Evolutionary conservation across 2,797 vertebrate genomes (phyloP), one percentile per base, ranked within the genome.

Genomic region (Sternotherus odoratus): DNA sequence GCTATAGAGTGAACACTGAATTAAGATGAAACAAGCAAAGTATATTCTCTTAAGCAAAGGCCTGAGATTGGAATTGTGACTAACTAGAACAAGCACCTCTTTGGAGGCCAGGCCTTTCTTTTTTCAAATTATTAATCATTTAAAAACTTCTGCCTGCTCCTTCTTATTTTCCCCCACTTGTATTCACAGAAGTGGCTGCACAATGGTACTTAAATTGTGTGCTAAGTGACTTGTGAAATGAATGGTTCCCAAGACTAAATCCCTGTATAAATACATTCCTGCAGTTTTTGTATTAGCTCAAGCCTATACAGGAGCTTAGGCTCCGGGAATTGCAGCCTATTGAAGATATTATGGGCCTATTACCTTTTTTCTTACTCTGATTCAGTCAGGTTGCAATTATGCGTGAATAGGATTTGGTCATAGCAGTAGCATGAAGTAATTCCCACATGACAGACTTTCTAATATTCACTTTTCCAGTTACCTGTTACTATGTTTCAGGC

Each of bases 1-100:
- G 0, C 36, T 74, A 16, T 66, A 66, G 33, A 36, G 30, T 77
- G 74, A 95, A 85, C 39, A 6, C 6, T 75, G 46, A 90, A 92
- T 7, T 85, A 80, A 88, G 79, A 88, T 43, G 77, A 93, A 95
- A 88, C 43, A 86, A 85, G 43, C 39, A 82, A 56, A 83, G 48
- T 1, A 15, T 88, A 77, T 82, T 3, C 21, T 89, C 51, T 83
- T 79, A 33, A 91, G 49, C 7, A 83, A 94, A 78, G 6, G 6
- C 53, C 86, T 92, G 75, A 94, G 54, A 69, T 84, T 85, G 83
- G 57, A 91, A 85, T 90, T 39, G 33, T 30, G 43, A 49, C 12
- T 19, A 89, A 30, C 12, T 19, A 89, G 30, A 91, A 79, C 46
- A 80, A 75, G 3, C 63, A 69, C 12, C 69, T 39, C 8, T 77